Evolutionary conservation across 2,797 vertebrate species (phyloP).

Genomic region (Mus spretus): DNA sequence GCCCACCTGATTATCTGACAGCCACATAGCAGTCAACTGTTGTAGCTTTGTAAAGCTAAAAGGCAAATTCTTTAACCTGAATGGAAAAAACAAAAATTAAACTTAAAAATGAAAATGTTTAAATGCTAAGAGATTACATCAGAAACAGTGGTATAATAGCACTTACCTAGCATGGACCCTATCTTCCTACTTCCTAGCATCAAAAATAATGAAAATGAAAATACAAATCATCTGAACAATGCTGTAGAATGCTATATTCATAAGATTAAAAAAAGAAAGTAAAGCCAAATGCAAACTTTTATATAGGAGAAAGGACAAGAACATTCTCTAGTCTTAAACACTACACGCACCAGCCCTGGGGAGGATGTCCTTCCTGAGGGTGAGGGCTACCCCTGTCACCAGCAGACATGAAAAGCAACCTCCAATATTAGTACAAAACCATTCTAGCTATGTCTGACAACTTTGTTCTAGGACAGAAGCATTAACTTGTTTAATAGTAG

Average conservation of each 20-base stretch:
- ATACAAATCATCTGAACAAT: constrained; percentile 66
- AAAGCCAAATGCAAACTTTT: background rate
- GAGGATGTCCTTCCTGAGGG: background rate
- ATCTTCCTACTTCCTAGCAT: background rate
- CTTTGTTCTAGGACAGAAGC: background rate
- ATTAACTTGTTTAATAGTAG: background rate
- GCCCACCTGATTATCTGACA: constrained; percentile 98
- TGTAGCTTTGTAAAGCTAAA: constrained; percentile 97
- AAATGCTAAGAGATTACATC: background rate
- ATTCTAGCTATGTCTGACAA: background rate
- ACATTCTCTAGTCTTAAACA: background rate
- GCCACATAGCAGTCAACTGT: constrained; percentile 99
- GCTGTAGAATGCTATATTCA: constrained; percentile 21
- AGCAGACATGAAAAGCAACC: background rate
- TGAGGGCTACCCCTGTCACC: background rate
- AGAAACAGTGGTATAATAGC: background rate
- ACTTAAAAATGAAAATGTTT: constrained; percentile 64
- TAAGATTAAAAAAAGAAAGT: constrained; percentile 28
- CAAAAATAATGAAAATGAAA: constrained; percentile 38
- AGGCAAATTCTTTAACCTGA: constrained; percentile 96
- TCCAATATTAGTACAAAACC: background rate
- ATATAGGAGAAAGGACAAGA: constrained; percentile 40
- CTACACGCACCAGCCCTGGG: background rate
- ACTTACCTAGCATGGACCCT: background rate
- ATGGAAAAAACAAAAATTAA: constrained; percentile 75